These are phyloP conservation scores for Datnioides undecimradiatus DNA, from an alignment of 2,113 vertebrate genomes.

Conservation along the genomic window DNA sequence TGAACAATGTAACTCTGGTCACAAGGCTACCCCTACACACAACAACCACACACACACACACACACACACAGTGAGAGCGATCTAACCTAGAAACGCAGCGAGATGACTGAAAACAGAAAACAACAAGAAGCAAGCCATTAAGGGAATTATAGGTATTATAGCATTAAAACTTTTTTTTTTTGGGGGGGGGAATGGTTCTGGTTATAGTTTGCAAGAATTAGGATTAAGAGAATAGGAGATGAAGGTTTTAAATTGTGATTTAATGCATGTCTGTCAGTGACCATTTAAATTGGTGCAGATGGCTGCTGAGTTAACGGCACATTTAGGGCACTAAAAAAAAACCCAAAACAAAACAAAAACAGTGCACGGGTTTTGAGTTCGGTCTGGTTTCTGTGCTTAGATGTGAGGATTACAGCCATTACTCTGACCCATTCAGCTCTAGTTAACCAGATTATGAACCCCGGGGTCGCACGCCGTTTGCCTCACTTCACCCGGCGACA, in stretches of 20 bases:
- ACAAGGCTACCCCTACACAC: constrained; percentile 75
- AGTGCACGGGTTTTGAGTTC: constrained; percentile 11
- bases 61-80: constrained; percentile 58
- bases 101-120: constrained; percentile 49
- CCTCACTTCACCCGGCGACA: constrained; percentile 42
- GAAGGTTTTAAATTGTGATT: constrained; percentile 43
- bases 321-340: constrained; percentile 48
- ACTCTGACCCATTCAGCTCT: constrained; percentile 46
- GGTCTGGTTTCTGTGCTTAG: constrained; percentile 28
- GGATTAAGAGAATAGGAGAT: constrained; percentile 48
- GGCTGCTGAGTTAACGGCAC: constrained; percentile 28
- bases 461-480: constrained; percentile 16
- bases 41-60: constrained; percentile 57
- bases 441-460: constrained; percentile 58
- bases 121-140: constrained; percentile 55
- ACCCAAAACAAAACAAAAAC: too few relatives aligned
- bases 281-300: constrained; percentile 47
- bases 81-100: constrained; percentile 61
- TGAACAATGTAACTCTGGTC: constrained; percentile 71
- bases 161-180: constrained; percentile 18
- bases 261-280: constrained; percentile 39
- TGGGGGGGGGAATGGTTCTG: constrained; percentile 8
- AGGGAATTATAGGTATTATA: constrained; percentile 51
- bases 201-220: constrained; percentile 38
- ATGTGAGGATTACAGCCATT: constrained; percentile 47